phyloP scores from a whole-genome alignment of 2,113 vertebrate genomes.

The Phainopepla nitens region DNA sequence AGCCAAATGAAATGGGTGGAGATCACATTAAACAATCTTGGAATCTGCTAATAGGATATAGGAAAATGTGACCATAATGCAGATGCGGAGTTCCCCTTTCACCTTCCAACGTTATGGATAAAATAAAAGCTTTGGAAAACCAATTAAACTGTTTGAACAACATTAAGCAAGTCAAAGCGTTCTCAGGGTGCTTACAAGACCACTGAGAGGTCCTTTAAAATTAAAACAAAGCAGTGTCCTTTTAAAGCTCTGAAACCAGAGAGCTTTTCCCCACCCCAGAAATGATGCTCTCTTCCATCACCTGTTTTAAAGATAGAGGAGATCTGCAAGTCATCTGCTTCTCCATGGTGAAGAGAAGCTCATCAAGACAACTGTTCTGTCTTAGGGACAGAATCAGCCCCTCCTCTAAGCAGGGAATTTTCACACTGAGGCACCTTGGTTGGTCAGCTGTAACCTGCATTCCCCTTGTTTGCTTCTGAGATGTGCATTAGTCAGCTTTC shows the following conservation, averaged over 20 bases:
- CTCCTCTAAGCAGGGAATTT: not conserved
- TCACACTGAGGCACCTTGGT: not conserved
- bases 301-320: not conserved
- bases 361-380: not conserved
- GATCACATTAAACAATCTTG: constrained; percentile 74
- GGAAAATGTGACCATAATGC: constrained; percentile 75
- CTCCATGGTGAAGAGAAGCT: not conserved
- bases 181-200: not conserved
- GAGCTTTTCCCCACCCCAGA: not conserved
- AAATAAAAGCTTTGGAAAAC: constrained; percentile 59
- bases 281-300: not conserved
- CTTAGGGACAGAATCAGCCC: not conserved
- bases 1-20: constrained; percentile 79
- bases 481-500: constrained; percentile 49
- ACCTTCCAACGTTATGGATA: constrained; percentile 53
- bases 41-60: constrained; percentile 77
- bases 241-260: not conserved
- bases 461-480: constrained; percentile 21
- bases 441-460: constrained; percentile 4
- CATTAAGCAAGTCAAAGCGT: not conserved
- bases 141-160: constrained; percentile 54
- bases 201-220: not conserved
- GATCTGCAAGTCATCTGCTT: not conserved
- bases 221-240: not conserved
- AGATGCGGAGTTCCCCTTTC: constrained; percentile 66